Evolutionary conservation across 2,113 vertebrate species (phyloP), one percentile per base, ranked within the genome.

Genomic region (Hypocryptadius cinnamomeus): DNA sequence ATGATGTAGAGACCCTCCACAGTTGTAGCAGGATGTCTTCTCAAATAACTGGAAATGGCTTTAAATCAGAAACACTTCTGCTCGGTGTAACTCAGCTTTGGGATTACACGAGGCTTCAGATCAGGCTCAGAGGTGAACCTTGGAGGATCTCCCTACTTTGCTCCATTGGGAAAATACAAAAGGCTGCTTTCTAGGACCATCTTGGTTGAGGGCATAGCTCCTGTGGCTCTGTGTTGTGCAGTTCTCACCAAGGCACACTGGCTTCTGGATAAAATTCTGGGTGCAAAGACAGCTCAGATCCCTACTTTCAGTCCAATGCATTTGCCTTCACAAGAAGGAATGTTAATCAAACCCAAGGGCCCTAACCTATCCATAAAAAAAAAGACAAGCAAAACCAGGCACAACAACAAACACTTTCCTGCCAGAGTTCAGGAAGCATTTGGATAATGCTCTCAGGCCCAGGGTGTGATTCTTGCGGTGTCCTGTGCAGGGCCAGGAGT

Each of bases 341-440:
- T 0, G 1, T 15, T 35, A 39, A 37, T 47, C 33, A 79, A 90
- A 88, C 18, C 31, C 2, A 5, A 74, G 53, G 23, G 20, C 17
- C 50, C 14, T 71, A 74, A 74, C 15, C 20, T 33, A 61, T 21
- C 8, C 1, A 72, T 40, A 79, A 60, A 79, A 50, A 5, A 51
- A 35, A 84, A 87, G 16, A 22, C 4, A 27, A 70, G 35, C 21
- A 83, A 86, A 72, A 48, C 6, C 21, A 87, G 42, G 20, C 27
- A 70, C 9, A 70, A 63, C 33, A 51, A 30, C 23, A 60, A 82
- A n/a, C 25, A 33, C 11, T 37, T 83, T 48, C 48, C 21, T 77
- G 31, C 1, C 40, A 69, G 10, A 69, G 18, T 37, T 63, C 54
- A 54, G 40, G 22, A 63, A 61, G 12, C 0, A 0, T 56, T 56